phyloP scores from a whole-genome alignment of 2,888 invertebrate genomes.

The Chrysolina haemoptera region DNA sequence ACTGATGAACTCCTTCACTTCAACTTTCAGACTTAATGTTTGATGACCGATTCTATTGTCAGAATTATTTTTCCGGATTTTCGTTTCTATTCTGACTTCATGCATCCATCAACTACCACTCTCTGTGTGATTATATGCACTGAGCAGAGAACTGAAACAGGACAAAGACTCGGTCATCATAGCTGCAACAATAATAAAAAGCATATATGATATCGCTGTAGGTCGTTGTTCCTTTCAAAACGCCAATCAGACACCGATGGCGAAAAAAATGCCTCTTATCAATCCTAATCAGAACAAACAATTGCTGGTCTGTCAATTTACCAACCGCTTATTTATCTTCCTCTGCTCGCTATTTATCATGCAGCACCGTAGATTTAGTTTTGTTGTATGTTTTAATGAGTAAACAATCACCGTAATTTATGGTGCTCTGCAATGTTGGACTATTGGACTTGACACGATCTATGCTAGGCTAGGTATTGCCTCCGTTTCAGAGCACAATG shows the following conservation, averaged over 20 bases:
- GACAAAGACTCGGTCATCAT: not conserved
- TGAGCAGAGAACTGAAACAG: not conserved
- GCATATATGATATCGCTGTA: not conserved
- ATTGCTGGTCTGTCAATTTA: constrained; percentile 28
- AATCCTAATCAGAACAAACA: constrained; percentile 25
- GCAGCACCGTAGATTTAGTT: constrained; percentile 23
- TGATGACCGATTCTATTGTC: too few species aligned
- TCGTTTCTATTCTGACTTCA: too few species aligned
- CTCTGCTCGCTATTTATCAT: constrained; percentile 24
- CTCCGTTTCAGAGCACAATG: not conserved
- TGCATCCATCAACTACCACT: too few species aligned
- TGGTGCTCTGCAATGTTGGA: constrained; percentile 4
- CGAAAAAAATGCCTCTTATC: constrained; percentile 30
- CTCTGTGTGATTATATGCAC: not conserved
- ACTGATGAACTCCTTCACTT: too few species aligned
- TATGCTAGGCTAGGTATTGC: not conserved
- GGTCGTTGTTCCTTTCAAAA: constrained; percentile 26
- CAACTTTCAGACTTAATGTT: too few species aligned
- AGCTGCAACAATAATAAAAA: not conserved
- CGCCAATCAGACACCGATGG: not conserved
- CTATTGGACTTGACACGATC: not conserved
- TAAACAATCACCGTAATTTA: constrained; percentile 29
- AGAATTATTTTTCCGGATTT: too few species aligned
- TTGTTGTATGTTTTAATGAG: constrained; percentile 20
- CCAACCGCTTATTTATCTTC: constrained; percentile 32